These are phyloP conservation scores for Zaprionus nigranus DNA, from an alignment of 1,140 invertebrate species.

Conservation along the genomic window DNA sequence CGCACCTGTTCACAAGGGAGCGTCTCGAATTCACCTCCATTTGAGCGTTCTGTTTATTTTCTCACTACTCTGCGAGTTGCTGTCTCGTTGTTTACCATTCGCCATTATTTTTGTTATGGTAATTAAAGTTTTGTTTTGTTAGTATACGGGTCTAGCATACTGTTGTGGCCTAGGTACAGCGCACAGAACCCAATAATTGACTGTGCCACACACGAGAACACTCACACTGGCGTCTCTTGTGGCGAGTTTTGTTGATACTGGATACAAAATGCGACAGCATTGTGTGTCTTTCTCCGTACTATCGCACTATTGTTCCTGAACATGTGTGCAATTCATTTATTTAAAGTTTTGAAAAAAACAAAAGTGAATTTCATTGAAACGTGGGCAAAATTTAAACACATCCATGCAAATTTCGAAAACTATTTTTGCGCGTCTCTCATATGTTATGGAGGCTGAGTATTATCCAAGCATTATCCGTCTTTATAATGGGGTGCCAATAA, in stretches of 20 bases:
- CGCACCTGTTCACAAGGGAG: constrained; percentile 57
- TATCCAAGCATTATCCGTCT: neutral
- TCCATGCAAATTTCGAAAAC: no score
- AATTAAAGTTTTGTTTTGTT: constrained; percentile 53
- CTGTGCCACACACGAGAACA: neutral
- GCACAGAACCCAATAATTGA: neutral
- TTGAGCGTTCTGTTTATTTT: constrained; percentile 64
- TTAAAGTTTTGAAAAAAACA: neutral
- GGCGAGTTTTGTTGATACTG: constrained; percentile 16
- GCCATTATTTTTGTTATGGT: constrained; percentile 62
- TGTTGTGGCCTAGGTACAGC: neutral
- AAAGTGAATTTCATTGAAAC: neutral
- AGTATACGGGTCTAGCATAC: constrained; percentile 18
- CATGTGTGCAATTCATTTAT: neutral
- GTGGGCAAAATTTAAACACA: neutral
- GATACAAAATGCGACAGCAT: constrained; percentile 14
- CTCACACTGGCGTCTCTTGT: constrained; percentile 17
- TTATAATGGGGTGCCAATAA: no score
- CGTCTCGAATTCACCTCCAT: constrained; percentile 47
- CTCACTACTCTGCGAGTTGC: constrained; percentile 62
- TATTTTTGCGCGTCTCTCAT: neutral
- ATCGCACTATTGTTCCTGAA: neutral
- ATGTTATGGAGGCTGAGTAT: neutral
- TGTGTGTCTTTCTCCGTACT: constrained; percentile 4
- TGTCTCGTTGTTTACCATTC: constrained; percentile 50